Base-by-base conservation (phyloP, 2,797 vertebrate genomes). In the Astyanax mexicanus region DNA sequence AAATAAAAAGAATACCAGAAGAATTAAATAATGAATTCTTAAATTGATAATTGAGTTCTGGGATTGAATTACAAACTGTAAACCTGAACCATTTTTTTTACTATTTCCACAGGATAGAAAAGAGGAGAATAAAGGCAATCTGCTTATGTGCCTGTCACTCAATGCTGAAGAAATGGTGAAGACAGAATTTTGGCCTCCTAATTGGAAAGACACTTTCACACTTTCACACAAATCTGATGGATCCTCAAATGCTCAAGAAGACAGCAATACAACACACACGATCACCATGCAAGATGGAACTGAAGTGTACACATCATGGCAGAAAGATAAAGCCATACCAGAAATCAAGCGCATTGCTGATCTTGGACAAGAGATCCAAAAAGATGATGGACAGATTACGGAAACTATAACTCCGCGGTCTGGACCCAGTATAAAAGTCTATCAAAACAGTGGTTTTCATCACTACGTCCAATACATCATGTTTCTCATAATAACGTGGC, bases 221-320 rank as follows among this genome's bases (percentile, higher is more conserved):
- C 15, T 45, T 17, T 17, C 19, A 57, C 11, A 3, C 10, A 61
- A 38, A 61, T 21, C n/a, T 1, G n/a, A 19, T 40, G n/a, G 38
- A 10, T 19, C 5, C 19, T 15, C 12, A 7, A 6, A 35, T 21
- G 7, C 15, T 21, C 11, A 19, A 38, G 35, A 40, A 12, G 1
- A 23, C n/a, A 21, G 8, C 60, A 42, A 11, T 60, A 11, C 32
- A 11, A 19, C 29, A 60, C 19, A 52, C 25, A 29, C 0, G 29
- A 60, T 40, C 19, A 40, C 40, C 25, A 19, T 54, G 8, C 7
- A 13, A 3, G 60, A 71, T 23, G 19, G 44, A 32, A 17, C 17
- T 40, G 40, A 27, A 40, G 49, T 77, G 51, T 11, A 1, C 23
- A 23, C 42, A 0, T 49, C 69, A 10, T 77, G 75, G 75, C 15